Evolutionary conservation across 2,888 invertebrate genomes (phyloP), one percentile per base, ranked within the genome.

Genomic region (Epinotia demarniana): DNA sequence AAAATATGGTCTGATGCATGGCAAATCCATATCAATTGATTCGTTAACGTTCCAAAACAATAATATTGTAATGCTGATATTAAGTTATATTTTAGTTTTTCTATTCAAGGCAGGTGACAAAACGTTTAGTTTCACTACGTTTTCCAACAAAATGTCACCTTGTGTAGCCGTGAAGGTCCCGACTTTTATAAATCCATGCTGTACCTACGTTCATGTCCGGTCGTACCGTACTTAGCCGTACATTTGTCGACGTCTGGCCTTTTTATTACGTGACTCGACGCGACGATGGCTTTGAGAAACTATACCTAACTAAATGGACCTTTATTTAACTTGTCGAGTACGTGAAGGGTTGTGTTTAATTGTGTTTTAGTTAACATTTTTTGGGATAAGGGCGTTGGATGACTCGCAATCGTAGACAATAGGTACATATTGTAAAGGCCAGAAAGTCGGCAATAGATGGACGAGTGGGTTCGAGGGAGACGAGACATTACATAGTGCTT

Each of bases 241-340:
- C 55, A 72, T 72, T 72, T 55, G 55, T 72, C 55, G 63, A 64
- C 23, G 63, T 72, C 72, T n/a, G 27, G 27, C 27, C 27, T 23
- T 68, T 58, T 63, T 72, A 72, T 63, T 72, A 72, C 72, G 64
- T 72, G 72, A 72, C 61, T 70, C 19, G 39, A 33, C n/a, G 19
- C 43, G 9, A 18, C 46, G n/a, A 11, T 27, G 27, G 23, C 12
- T 18, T 19, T 43, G 43, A 27, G 53, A 55, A 72, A 64, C 64
- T 49, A 46, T 46, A 46, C 12, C 46, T 58, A 58, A 72, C 27
- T 58, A 64, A 72, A 46, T 64, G 64, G 3, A 72, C 57, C 57
- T 64, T 64, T 64, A 64, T 72, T 64, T 46, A 33, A 57, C 72
- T 72, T 62, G 18, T 33, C 39, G 9, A 43, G 43, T 39, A 19